Evolutionary conservation across 2,113 vertebrate genomes (phyloP).

Genomic region (Muntiacus muntjak): DNA sequence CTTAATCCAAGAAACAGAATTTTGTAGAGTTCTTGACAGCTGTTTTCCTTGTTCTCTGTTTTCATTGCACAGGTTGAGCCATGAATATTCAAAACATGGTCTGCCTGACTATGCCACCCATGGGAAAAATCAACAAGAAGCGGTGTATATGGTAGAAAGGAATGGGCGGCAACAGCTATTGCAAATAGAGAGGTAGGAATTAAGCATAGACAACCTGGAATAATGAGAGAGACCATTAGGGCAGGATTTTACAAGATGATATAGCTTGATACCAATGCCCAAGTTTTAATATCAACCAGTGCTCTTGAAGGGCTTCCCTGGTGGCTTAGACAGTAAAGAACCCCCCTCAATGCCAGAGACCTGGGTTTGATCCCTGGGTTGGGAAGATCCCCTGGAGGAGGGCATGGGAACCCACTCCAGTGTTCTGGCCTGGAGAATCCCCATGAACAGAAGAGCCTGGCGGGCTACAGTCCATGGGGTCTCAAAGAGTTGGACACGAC

Average conservation of each 20-base stretch:
- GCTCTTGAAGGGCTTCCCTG: not conserved
- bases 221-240: not conserved
- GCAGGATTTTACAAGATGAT: not conserved
- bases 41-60: slow-evolving; percentile 46
- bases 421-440: not conserved
- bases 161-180: slow-evolving; percentile 38
- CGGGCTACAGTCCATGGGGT: not conserved
- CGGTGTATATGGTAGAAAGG: not conserved
- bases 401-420: not conserved
- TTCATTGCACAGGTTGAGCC: slow-evolving; percentile 41
- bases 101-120: slow-evolving; percentile 38
- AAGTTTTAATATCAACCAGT: not conserved
- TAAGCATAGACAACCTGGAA: not conserved
- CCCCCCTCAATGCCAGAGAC: not conserved
- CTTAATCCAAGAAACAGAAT: slow-evolving; percentile 60
- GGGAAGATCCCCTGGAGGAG: not conserved
- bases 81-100: slow-evolving; percentile 64
- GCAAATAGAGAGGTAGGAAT: not conserved
- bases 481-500: not conserved
- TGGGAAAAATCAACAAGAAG: slow-evolving; percentile 50
- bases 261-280: not conserved
- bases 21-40: slow-evolving; percentile 52
- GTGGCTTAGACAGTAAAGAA: not conserved
- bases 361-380: not conserved
- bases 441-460: not conserved